Percentiles rank a stretch among this genome's conserved stretches.
Conservation (phyloP, 2,113 vertebrate species). For the Opisthocomus hoazin region DNA sequence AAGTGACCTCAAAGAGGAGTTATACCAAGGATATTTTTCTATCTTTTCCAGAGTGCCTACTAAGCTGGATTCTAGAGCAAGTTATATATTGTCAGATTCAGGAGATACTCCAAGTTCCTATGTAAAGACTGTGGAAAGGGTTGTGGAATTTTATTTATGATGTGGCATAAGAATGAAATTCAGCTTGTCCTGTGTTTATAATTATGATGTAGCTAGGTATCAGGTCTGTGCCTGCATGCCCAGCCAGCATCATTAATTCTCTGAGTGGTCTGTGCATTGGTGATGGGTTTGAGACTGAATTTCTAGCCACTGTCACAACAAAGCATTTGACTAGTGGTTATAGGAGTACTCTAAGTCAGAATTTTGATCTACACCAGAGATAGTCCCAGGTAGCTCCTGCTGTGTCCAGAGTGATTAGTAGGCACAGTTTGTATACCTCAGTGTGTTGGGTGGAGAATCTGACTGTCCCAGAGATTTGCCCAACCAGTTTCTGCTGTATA, state of each 20-base stretch:
- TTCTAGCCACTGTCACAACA: not conserved
- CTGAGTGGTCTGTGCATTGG: rapidly evolving
- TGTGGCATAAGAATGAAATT: not conserved
- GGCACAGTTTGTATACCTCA: not conserved
- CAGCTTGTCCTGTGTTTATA: not conserved
- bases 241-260: not conserved
- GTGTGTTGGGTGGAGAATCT: not conserved
- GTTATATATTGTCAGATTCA: not conserved
- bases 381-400: not conserved
- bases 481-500: not conserved
- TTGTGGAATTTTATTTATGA: not conserved
- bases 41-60: not conserved
- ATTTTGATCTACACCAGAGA: not conserved
- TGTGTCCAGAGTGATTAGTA: not conserved
- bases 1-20: not conserved
- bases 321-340: not conserved
- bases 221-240: too few species aligned
- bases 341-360: not conserved
- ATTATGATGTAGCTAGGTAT: not conserved
- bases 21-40: not conserved
- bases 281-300: not conserved
- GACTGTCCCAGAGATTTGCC: not conserved
- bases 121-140: not conserved
- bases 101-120: not conserved
- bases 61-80: not conserved